These are phyloP conservation scores for Incurvaria masculella DNA, from an alignment of 2,888 invertebrate species.

Conservation along the genomic window DNA sequence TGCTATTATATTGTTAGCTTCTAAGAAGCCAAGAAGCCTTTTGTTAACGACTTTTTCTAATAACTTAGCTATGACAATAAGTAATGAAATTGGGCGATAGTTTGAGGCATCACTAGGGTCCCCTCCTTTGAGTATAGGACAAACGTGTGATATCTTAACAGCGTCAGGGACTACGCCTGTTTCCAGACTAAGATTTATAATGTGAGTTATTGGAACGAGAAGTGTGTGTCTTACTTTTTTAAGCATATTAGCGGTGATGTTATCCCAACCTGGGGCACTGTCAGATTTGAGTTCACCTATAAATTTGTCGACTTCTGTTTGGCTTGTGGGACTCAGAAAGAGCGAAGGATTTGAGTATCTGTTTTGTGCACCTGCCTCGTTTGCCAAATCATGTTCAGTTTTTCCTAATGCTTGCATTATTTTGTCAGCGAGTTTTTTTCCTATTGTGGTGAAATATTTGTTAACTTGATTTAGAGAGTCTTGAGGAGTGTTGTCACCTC, in stretches of 20 bases:
- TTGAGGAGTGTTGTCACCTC: too few relatives aligned
- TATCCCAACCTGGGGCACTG: conserved; percentile 4
- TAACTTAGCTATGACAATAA: conserved; percentile 2
- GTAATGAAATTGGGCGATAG: conserved; percentile 7
- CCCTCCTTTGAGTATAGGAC: conserved; percentile 3
- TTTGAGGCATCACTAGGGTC: not conserved
- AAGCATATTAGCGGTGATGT: not conserved
- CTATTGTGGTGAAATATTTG: not conserved
- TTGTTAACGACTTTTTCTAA: conserved; percentile 8
- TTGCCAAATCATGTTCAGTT: not conserved
- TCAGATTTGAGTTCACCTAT: conserved; percentile 1
- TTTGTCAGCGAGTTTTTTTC: not conserved
- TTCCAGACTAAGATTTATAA: conserved; percentile 4
- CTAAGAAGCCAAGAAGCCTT: conserved; percentile 2
- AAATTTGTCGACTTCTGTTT: not conserved
- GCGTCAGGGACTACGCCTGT: conserved; percentile 3
- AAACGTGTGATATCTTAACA: conserved; percentile 1
- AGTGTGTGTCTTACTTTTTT: not conserved
- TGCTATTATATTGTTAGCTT: conserved; percentile 3
- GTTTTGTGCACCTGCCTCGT: not conserved
- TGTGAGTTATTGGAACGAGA: conserved; percentile 1
- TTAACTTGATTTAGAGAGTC: not conserved
- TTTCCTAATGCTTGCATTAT: not conserved
- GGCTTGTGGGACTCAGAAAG: not conserved
- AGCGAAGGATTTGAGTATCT: not conserved